These are phyloP conservation scores for Ramazzottius varieornatus DNA, from an alignment of 2,888 invertebrate species.

Conservation along the genomic window DNA sequence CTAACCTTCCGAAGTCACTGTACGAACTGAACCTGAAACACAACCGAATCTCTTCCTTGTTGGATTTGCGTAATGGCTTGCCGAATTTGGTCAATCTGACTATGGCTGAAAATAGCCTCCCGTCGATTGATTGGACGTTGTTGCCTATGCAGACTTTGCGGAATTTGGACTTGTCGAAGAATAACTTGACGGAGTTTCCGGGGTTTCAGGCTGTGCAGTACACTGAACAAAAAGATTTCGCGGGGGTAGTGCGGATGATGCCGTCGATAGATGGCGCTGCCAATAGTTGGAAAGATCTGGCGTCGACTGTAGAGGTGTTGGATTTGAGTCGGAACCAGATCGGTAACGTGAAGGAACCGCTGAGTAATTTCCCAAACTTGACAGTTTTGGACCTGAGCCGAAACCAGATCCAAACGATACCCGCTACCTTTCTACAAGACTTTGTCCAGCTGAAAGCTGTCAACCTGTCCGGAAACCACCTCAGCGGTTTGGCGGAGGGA, in stretches of 20 bases:
- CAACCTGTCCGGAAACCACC: not conserved
- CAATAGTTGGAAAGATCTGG: not conserved
- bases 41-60: not conserved
- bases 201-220: not conserved
- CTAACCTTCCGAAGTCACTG: not conserved
- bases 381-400: not conserved
- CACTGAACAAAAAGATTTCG: not conserved
- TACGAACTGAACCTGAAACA: not conserved
- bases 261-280: not conserved
- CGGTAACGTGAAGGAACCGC: not conserved
- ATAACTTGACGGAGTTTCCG: not conserved
- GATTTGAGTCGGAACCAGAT: not conserved
- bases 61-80: not conserved
- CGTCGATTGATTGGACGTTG: not conserved
- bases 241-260: not conserved
- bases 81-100: not conserved
- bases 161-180: not conserved
- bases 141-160: not conserved
- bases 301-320: not conserved
- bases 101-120: not conserved
- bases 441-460: not conserved
- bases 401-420: not conserved
- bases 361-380: not conserved
- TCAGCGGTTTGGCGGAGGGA: not conserved
- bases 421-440: not conserved